phyloP scores from a whole-genome alignment of 2,888 invertebrate genomes.

The Drosophila leonis region DNA sequence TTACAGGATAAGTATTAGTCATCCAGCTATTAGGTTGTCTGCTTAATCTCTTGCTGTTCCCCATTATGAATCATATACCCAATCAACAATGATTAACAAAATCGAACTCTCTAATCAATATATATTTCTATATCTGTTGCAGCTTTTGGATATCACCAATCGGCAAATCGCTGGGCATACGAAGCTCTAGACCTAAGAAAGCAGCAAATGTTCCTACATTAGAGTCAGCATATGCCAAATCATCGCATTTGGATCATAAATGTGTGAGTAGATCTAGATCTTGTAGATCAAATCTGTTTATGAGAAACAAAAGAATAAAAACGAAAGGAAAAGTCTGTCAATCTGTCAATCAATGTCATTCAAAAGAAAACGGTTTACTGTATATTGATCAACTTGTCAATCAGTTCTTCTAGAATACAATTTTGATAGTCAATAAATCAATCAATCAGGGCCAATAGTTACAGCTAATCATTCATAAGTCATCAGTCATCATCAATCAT shows the following conservation, averaged over 20 bases:
- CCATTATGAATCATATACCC: not conserved
- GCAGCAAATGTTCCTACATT: conserved; percentile 90
- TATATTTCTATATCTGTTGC: conserved; percentile 7
- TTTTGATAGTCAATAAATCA: not conserved
- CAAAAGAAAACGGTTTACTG: no score
- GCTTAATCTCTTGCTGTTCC: not conserved
- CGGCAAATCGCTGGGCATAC: conserved; percentile 93
- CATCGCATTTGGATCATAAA: conserved; percentile 91
- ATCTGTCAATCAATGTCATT: not conserved
- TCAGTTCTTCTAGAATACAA: no score
- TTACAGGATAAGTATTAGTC: not conserved
- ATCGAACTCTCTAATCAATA: not conserved
- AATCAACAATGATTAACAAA: not conserved
- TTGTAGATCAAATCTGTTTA: no score
- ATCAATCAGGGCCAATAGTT: no score
- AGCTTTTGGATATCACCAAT: conserved; percentile 93
- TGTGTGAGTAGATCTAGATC: conserved; percentile 87
- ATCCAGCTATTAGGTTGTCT: not conserved
- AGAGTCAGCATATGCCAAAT: conserved; percentile 91
- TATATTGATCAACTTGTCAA: no score
- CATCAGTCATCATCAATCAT: no score
- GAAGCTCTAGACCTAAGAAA: conserved; percentile 91
- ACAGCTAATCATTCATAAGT: no score
- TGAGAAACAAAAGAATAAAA: not conserved
- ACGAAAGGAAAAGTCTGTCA: not conserved